Base-by-base conservation (phyloP, 2,888 invertebrate genomes). In the Coleophora flavipennella region DNA sequence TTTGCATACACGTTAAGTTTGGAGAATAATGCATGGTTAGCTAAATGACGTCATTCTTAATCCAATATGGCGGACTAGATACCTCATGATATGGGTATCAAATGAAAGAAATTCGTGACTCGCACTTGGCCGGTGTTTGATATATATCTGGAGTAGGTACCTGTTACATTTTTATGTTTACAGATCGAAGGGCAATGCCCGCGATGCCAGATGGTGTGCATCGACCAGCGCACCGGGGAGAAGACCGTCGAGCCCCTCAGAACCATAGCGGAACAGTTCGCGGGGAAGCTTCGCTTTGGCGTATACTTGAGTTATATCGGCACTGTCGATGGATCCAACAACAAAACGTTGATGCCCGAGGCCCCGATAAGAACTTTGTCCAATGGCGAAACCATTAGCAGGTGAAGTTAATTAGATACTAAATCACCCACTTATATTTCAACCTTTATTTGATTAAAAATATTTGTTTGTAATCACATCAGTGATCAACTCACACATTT, bases 141-240 rank as follows among this genome's bases (percentile, higher is more conserved):
- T n/a, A n/a, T n/a, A n/a, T n/a, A n/a, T n/a, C n/a, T 27, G 1
- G 1, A 27, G 10, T 10, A 27, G 10, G 28, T 10, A 27, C 28
- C 28, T 27, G 10, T 27, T 1, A 27, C 1, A 10, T 27, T 27
- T 8, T 39, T 39, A 40, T 29, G 38, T 27, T 55, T 67, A 39
- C 76, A 94, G 91, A 89, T 90, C 38, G 90, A 91, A 51, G 94
- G 94, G 1, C 88, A 89, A 32, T 98, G 97, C 62, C 91, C 90
- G 1, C 88, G 98, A 39, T 99, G 98, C 66, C 95, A 96, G 74
- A 97, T 98, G 94, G 92, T 99, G 42, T 97, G 97, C 67, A 92
- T 97, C 44, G 92, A 98, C 73, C 97, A 96, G 76, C 81, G 86
- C 33, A 94, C 92, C 1, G 96, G 95, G 0, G 81, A 89, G 49